phyloP scores from a whole-genome alignment of 2,113 vertebrate species.

The Ornithorhynchus anatinus region DNA sequence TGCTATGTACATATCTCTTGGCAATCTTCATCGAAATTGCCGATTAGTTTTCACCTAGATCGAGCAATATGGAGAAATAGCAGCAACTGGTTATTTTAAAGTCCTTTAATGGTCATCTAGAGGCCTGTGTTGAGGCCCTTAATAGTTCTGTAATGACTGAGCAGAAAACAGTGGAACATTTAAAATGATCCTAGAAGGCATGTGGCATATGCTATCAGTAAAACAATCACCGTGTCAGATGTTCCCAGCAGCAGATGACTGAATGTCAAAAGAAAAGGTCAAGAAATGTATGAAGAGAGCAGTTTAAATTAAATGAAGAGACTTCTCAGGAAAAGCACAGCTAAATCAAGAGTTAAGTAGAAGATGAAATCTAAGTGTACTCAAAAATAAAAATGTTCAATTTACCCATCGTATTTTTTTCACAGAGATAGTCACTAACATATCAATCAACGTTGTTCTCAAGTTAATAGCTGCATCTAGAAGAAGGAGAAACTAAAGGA shows the following conservation, averaged over 20 bases:
- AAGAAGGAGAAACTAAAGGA: no score
- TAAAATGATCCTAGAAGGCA: neutral
- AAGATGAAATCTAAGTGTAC: no score
- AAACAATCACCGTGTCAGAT: neutral
- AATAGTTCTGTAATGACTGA: slow-evolving; percentile 2
- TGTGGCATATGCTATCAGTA: neutral
- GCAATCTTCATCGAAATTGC: slow-evolving; percentile 7
- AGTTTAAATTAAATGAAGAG: no score
- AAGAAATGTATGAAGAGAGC: neutral
- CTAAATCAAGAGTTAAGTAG: no score
- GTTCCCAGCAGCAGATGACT: neutral
- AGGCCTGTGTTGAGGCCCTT: neutral
- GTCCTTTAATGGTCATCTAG: neutral
- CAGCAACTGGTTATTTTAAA: neutral
- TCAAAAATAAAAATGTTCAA: no score
- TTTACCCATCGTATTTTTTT: no score
- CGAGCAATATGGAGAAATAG: neutral
- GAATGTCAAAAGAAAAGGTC: slow-evolving; percentile 27
- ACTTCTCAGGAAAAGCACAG: no score
- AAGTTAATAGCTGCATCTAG: no score
- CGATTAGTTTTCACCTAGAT: rapidly evolving
- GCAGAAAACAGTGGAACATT: neutral
- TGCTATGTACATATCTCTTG: neutral
- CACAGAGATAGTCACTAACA: no score
- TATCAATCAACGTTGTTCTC: no score